These are phyloP conservation scores for Perognathus longimembris DNA, from an alignment of 2,113 vertebrate genomes.

Conservation along the genomic window DNA sequence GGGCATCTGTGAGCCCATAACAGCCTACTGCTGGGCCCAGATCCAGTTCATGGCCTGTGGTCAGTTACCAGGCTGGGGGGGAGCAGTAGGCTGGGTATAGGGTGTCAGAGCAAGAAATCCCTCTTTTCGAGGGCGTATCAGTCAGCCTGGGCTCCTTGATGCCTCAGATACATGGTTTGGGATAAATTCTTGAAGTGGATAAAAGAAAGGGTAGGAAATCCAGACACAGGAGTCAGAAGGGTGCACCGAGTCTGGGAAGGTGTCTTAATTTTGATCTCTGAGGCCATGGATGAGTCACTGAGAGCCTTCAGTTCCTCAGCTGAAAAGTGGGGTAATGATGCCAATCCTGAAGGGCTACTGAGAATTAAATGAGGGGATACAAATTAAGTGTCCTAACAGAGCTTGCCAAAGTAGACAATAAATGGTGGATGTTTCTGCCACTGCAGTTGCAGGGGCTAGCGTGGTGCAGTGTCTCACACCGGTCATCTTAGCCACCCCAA, in stretches of 20 bases:
- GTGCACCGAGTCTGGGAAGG: not conserved
- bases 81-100: not conserved
- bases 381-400: not conserved
- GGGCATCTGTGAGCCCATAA: not conserved
- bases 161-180: not conserved
- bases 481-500: too few species aligned
- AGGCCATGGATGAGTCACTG: not conserved
- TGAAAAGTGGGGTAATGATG: slow-evolving; percentile 20
- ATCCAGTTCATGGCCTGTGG: not conserved
- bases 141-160: not conserved
- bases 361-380: slow-evolving; percentile 1
- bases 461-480: not conserved
- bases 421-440: not conserved
- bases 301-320: not conserved
- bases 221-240: not conserved
- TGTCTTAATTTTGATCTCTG: not conserved
- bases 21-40: not conserved
- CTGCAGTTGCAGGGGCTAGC: not conserved
- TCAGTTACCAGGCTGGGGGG: not conserved
- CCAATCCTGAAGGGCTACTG: not conserved
- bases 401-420: not conserved
- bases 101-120: not conserved
- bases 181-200: slow-evolving; percentile 19
- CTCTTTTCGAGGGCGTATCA: not conserved
- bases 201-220: not conserved